Evolutionary conservation across 2,888 invertebrate genomes (phyloP), one percentile per base, ranked within the genome.

Genomic region (Limnephilus rhombicus): DNA sequence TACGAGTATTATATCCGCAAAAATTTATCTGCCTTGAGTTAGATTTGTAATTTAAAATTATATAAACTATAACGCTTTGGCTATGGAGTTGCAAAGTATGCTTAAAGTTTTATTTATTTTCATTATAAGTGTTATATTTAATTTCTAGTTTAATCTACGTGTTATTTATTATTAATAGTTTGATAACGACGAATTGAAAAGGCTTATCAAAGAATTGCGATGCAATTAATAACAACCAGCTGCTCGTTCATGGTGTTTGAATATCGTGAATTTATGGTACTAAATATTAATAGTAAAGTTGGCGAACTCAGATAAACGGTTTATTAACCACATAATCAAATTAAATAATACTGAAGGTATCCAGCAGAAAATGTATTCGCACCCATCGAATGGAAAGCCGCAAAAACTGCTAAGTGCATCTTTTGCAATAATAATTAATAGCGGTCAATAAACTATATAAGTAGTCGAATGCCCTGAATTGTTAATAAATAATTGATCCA

Each of bases 311-410:
- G n/a, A 68, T 68, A 68, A 68, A 68, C 68, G 68, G 24, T 68
- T 68, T 68, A 68, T 9, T 68, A 68, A 68, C 68, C 68, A 68
- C 68, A 24, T 68, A 68, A 82, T 34, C 31, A 34, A 34, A 82
- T 34, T 82, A 34, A 82, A 82, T 82, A 82, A 31, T 15, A 82
- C 13, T n/a, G 80, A 89, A 34, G 80, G 34, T 80, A 53, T 80
- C 11, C 68, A 89, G 53, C 80, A n/a, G 68, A 37, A 89, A 89
- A 89, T 89, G 12, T 89, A 89, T 89, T 89, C 80, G 68, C 88
- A 80, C 41, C 34, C 80, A 68, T 37, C 45, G 80, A 80, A 31
- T 45, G 86, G 86, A 86, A 34, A 89, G 80, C 31, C 12, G 88
- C n/a, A 37, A 89, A 89, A 89, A 80, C 80, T 86, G 88, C 15